phyloP scores from a whole-genome alignment of 2,113 vertebrate genomes.

The Rhodinocichla rosea region DNA sequence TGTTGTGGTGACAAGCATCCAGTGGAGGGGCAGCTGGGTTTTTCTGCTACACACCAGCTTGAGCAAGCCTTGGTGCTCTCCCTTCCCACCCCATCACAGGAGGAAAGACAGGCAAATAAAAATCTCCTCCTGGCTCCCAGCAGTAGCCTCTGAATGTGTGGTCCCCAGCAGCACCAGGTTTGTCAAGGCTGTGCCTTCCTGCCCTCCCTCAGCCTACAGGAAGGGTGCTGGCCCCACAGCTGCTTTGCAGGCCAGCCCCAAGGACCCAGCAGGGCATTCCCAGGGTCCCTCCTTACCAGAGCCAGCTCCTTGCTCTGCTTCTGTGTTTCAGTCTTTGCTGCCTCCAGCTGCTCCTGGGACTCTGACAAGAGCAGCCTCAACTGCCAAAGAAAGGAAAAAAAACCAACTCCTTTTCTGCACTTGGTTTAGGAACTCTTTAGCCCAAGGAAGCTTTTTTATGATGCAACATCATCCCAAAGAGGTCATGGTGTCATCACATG shows the following conservation, averaged over 20 bases:
- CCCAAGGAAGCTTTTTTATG: neutral
- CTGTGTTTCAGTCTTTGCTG: conserved; percentile 81
- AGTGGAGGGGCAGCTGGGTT: neutral
- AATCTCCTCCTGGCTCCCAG: neutral
- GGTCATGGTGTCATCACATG: neutral
- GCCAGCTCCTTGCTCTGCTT: conserved; percentile 85
- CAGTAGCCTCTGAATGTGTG: neutral
- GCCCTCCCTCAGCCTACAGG: neutral
- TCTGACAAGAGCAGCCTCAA: conserved; percentile 83
- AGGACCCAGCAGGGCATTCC: neutral
- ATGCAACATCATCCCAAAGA: neutral
- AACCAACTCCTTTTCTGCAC: neutral
- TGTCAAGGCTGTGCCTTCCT: neutral
- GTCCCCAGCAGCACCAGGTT: neutral
- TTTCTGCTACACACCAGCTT: neutral
- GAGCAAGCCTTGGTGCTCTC: neutral
- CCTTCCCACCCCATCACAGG: neutral
- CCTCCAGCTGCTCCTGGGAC: conserved; percentile 81
- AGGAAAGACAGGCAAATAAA: neutral
- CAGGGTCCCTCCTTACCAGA: conserved; percentile 72
- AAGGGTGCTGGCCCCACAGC: neutral
- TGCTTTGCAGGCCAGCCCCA: neutral
- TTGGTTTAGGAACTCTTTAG: neutral
- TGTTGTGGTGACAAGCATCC: neutral
- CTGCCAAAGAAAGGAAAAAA: conserved; percentile 50